phyloP scores from a whole-genome alignment of 2,888 invertebrate genomes.

The Dicyrtomina minuta region DNA sequence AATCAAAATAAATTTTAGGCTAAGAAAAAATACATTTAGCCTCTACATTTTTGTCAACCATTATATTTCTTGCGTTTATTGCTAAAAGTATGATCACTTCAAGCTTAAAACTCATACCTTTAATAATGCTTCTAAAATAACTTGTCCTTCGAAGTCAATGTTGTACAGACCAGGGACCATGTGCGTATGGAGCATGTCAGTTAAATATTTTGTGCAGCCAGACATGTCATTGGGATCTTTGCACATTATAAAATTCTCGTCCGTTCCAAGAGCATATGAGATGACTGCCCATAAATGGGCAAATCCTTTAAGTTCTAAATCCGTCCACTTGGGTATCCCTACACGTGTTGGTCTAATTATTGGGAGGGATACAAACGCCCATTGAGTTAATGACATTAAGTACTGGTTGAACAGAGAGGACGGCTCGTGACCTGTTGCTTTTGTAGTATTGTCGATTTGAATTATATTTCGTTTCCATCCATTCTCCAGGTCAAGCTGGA shows the following conservation, averaged over 20 bases:
- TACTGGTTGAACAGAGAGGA: slow-evolving; percentile 7
- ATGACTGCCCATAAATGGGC: slow-evolving; percentile 19
- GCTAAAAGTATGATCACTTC: not conserved
- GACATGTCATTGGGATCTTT: no score
- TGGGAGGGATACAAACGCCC: slow-evolving; percentile 10
- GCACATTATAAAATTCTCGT: slow-evolving; percentile 18
- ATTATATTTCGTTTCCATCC: not conserved
- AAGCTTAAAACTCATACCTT: not conserved
- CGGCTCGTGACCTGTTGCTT: not conserved
- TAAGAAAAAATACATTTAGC: no score
- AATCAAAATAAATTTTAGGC: not conserved
- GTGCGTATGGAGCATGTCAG: not conserved
- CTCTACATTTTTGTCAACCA: no score
- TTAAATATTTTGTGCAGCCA: not conserved
- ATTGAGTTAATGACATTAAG: slow-evolving; percentile 3
- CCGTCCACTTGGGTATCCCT: not conserved
- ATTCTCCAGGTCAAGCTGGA: not conserved
- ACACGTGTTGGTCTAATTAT: not conserved
- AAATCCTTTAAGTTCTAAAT: slow-evolving; percentile 12
- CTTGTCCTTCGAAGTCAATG: slow-evolving; percentile 1
- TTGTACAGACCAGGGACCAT: not conserved
- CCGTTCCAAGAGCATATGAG: slow-evolving; percentile 9
- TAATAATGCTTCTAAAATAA: not conserved
- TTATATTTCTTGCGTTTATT: not conserved
- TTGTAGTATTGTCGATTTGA: not conserved